Conservation (phyloP, 2,113 vertebrate genomes). For the Oriolus oriolus region DNA sequence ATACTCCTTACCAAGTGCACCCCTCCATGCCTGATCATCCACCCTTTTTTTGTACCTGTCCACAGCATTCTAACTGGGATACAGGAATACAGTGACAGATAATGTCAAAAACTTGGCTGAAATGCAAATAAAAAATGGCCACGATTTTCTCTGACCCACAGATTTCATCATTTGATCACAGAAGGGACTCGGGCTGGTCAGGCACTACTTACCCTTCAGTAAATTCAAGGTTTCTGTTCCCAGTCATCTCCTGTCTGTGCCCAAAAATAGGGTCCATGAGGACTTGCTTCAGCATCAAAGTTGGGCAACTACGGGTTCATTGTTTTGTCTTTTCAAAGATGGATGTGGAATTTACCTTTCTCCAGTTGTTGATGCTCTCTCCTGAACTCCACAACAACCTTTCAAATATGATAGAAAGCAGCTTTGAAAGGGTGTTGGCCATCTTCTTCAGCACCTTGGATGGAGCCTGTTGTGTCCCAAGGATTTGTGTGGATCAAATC, state of each 20-base stretch:
- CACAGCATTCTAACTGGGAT: background rate
- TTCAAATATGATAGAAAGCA: background rate
- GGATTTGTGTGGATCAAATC: background rate
- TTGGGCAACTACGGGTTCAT: background rate
- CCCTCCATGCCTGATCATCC: background rate
- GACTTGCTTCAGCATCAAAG: background rate
- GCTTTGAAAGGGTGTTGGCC: background rate
- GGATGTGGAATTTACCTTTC: background rate
- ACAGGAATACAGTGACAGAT: background rate
- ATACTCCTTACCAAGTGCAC: background rate
- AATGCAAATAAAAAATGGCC: background rate
- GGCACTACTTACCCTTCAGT: rapidly evolving
- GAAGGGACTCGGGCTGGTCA: background rate
- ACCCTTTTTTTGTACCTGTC: background rate
- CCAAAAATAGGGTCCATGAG: background rate
- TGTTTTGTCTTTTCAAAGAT: background rate
- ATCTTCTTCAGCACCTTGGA: background rate
- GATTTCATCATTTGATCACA: background rate
- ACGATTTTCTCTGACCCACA: background rate
- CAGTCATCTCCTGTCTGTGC: rapidly evolving
- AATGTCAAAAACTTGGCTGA: background rate
- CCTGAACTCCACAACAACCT: background rate
- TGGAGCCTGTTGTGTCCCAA: rapidly evolving
- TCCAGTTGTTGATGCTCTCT: background rate
- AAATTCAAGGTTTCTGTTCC: background rate